Evolutionary conservation across 2,113 vertebrate species (phyloP).

Genomic region (Cricetomys ansorgei): DNA sequence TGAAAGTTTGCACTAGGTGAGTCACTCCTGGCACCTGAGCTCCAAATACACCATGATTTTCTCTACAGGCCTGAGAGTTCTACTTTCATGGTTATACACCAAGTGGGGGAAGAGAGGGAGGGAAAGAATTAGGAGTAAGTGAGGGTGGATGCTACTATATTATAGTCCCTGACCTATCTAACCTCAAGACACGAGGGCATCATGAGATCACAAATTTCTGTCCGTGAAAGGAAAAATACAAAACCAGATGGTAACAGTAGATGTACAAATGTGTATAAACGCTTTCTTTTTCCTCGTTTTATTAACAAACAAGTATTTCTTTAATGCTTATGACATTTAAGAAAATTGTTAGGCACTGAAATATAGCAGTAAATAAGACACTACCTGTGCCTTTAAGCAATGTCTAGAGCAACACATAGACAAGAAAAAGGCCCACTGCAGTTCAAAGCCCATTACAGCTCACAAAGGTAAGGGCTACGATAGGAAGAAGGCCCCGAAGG

Average conservation of each 20-base stretch:
- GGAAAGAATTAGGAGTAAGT: not conserved
- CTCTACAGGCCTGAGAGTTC: not conserved
- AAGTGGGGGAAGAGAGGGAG: not conserved
- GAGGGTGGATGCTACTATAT: not conserved
- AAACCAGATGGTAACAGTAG: slow-evolving; percentile 45
- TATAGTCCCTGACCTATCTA: not conserved
- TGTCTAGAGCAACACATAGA: not conserved
- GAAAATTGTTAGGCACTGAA: slow-evolving; percentile 25
- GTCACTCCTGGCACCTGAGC: slow-evolving; percentile 24
- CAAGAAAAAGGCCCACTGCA: not conserved
- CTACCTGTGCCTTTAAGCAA: not conserved
- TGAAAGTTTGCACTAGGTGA: not conserved
- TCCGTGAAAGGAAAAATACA: slow-evolving; percentile 27
- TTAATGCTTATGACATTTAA: slow-evolving; percentile 24
- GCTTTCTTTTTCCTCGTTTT: slow-evolving; percentile 38
- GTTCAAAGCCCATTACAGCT: not conserved
- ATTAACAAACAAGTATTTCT: slow-evolving; percentile 52
- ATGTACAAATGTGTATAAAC: not conserved
- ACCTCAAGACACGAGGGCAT: not conserved
- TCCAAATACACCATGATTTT: not conserved
- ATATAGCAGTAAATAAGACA: not conserved
- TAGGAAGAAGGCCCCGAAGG: not conserved
- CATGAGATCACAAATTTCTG: slow-evolving; percentile 40
- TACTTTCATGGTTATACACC: not conserved
- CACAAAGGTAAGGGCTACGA: not conserved